Evolutionary conservation across 2,888 invertebrate genomes (phyloP).

Genomic region (Entomobrya proxima): DNA sequence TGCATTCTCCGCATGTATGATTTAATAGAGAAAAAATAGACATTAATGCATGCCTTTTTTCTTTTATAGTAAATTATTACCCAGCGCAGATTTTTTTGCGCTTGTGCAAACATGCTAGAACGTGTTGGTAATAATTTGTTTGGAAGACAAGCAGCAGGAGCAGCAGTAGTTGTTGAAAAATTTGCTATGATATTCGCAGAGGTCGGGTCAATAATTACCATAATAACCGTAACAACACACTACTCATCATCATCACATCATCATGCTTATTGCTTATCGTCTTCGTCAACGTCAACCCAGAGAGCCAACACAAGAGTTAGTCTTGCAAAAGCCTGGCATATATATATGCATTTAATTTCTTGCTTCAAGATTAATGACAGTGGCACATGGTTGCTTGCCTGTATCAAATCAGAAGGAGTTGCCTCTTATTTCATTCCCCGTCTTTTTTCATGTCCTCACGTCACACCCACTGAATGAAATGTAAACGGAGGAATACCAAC

Average conservation of each 20-base stretch:
- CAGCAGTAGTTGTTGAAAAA: background rate
- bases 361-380: slow-evolving; percentile 48
- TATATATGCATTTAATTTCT: background rate
- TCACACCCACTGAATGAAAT: slow-evolving; percentile 32
- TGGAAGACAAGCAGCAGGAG: slow-evolving; percentile 1
- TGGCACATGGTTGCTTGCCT: slow-evolving; percentile 42
- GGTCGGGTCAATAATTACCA: slow-evolving; percentile 28
- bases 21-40: background rate
- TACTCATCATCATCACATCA: slow-evolving; percentile 25
- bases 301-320: background rate
- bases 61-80: background rate
- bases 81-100: background rate
- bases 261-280: background rate
- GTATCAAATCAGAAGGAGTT: background rate
- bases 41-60: background rate
- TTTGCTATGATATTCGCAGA: background rate
- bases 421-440: background rate
- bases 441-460: slow-evolving; percentile 11
- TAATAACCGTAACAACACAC: slow-evolving; percentile 18
- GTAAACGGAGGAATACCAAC: background rate
- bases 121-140: background rate
- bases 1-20: background rate
- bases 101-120: background rate
- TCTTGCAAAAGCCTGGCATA: no score
- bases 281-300: background rate